Evolutionary conservation across 2,797 vertebrate genomes (phyloP).

Genomic region (Amniataba percoides): DNA sequence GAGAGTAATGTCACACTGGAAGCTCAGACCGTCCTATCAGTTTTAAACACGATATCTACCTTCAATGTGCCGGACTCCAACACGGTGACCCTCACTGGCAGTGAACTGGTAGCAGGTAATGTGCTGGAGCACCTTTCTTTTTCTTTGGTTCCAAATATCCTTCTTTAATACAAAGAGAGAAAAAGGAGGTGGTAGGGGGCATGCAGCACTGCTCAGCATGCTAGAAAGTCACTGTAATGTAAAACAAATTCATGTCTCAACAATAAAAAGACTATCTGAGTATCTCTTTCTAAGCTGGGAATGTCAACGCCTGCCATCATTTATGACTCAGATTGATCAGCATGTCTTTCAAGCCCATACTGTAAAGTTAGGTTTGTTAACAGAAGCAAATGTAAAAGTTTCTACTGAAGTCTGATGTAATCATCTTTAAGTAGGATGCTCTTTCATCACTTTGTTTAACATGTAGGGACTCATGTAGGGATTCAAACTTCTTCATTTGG

Average conservation of each 20-base stretch:
- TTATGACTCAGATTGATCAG: not conserved
- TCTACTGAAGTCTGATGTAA: too few species aligned
- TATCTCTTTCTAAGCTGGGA: not conserved
- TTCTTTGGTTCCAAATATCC: not conserved
- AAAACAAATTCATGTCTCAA: not conserved
- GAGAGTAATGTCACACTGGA: conserved; percentile 65
- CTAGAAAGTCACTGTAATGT: not conserved
- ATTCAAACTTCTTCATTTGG: too few species aligned
- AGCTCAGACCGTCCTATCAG: not conserved
- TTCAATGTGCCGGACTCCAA: rapidly evolving
- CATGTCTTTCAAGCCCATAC: not conserved
- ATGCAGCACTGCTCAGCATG: not conserved
- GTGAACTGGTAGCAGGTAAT: conserved; percentile 61
- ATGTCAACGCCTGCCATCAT: not conserved
- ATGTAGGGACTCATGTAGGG: too few species aligned
- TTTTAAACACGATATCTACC: rapidly evolving
- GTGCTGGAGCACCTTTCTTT: not conserved
- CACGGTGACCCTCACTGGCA: rapidly evolving
- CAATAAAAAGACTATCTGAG: not conserved
- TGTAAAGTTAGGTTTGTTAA: not conserved
- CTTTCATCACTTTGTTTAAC: not conserved
- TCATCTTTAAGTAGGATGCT: not conserved
- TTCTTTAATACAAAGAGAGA: not conserved
- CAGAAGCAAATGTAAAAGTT: not conserved
- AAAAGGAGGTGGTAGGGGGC: not conserved